phyloP scores from a whole-genome alignment of 92 coral and sea anemone genomes.

The Scolanthus callimorphus region DNA sequence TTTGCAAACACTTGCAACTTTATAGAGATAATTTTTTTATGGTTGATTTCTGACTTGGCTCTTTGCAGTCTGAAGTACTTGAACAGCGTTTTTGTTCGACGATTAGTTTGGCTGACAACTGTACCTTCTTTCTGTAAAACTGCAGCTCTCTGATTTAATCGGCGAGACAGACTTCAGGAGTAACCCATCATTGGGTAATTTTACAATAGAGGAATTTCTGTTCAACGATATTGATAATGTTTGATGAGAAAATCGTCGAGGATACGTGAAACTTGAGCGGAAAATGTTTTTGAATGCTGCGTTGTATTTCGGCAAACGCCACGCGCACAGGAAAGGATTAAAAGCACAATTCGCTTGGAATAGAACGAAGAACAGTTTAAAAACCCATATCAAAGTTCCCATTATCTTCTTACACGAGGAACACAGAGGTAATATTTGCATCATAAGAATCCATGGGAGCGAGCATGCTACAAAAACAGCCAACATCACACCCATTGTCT shows the following conservation, averaged over 20 bases:
- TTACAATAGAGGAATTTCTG: not conserved
- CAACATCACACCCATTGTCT: slow-evolving; percentile 41
- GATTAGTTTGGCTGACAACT: too few relatives aligned
- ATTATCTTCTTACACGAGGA: slow-evolving; percentile 27
- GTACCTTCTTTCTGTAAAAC: too few relatives aligned
- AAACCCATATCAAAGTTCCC: slow-evolving; percentile 26
- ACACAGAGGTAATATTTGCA: slow-evolving; percentile 59
- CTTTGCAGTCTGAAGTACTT: too few relatives aligned
- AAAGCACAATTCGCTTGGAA: slow-evolving; percentile 68
- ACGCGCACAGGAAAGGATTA: slow-evolving; percentile 70
- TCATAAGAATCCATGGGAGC: slow-evolving; percentile 70
- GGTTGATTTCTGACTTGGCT: too few relatives aligned
- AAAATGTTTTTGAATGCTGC: slow-evolving; percentile 19
- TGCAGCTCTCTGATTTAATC: not conserved
- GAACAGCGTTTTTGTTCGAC: too few relatives aligned
- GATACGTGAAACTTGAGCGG: not conserved
- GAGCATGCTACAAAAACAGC: slow-evolving; percentile 52
- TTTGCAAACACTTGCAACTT: too few relatives aligned
- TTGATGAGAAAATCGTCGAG: not conserved
- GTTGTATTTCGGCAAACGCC: slow-evolving; percentile 57
- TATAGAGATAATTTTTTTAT: too few relatives aligned
- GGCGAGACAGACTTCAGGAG: not conserved
- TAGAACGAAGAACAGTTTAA: slow-evolving; percentile 51
- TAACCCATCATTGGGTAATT: not conserved
- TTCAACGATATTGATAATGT: not conserved